These are phyloP conservation scores for Dilophus febrilis DNA, from an alignment of 2,888 invertebrate genomes.

Conservation along the genomic window DNA sequence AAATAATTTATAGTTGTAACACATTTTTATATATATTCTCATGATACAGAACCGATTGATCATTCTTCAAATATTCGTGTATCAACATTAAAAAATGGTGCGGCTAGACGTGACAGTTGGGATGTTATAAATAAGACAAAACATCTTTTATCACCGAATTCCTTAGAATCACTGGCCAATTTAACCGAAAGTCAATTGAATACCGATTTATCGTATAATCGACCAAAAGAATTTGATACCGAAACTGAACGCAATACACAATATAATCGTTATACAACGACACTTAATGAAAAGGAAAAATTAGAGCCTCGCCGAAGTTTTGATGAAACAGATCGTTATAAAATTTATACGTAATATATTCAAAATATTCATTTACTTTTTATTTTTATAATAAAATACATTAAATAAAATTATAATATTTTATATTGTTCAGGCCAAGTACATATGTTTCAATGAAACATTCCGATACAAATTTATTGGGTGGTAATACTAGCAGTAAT, in stretches of 20 bases:
- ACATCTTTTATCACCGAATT: conserved; percentile 51
- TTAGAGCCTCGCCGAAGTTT: conserved; percentile 18
- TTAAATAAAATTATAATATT: not conserved
- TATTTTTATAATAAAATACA: not conserved
- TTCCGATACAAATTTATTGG: conserved; percentile 23
- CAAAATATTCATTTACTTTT: too few relatives aligned
- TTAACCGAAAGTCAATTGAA: conserved; percentile 43
- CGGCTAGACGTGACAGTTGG: conserved; percentile 58
- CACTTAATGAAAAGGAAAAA: conserved; percentile 18
- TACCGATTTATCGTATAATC: conserved; percentile 29
- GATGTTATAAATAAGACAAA: conserved; percentile 67
- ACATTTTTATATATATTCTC: too few relatives aligned
- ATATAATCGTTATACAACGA: conserved; percentile 35
- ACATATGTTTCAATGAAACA: conserved; percentile 26
- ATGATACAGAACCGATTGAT: conserved; percentile 30
- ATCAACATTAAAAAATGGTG: conserved; percentile 37
- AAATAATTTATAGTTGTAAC: too few relatives aligned
- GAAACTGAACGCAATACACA: conserved; percentile 44
- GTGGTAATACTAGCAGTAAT: too few relatives aligned
- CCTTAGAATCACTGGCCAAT: conserved; percentile 52
- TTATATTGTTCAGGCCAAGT: conserved; percentile 19
- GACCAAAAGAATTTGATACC: conserved; percentile 35
- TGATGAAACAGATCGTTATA: conserved; percentile 19
- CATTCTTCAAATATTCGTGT: conserved; percentile 41
- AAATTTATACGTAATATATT: conserved; percentile 4